Conservation (phyloP, 2,113 vertebrate species). For the Coptodon rendalli region DNA sequence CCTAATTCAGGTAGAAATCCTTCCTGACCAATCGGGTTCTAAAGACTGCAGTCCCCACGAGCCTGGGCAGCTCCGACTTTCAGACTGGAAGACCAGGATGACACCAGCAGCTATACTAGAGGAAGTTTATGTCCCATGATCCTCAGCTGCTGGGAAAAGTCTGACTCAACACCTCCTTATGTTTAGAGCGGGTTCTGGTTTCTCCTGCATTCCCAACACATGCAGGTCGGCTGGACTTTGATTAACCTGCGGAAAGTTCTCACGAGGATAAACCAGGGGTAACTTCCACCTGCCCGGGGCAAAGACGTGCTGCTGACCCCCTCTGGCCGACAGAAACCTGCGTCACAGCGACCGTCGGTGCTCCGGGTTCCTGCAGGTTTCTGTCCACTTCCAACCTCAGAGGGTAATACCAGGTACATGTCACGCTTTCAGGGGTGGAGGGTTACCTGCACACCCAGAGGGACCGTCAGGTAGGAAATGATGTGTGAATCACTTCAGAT, state of each 20-base stretch:
- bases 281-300: neutral
- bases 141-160: neutral
- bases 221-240: neutral
- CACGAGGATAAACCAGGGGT: neutral
- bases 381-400: neutral
- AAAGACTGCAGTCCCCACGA: neutral
- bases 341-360: neutral
- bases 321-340: neutral
- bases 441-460: neutral
- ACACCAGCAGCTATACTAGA: neutral
- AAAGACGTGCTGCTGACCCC: neutral
- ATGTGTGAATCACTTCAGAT: neutral
- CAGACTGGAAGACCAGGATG: conserved; percentile 11
- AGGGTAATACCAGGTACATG: neutral
- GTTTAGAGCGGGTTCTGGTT: neutral
- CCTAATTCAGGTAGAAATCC: neutral
- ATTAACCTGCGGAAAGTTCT: neutral
- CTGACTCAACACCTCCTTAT: neutral
- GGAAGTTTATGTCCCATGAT: neutral
- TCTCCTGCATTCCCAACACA: neutral
- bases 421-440: neutral
- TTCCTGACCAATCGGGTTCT: neutral
- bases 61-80: accelerated
- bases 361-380: neutral
- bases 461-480: neutral